phyloP scores from a whole-genome alignment of 2,113 vertebrate genomes.

The Scartelaos histophorus region DNA sequence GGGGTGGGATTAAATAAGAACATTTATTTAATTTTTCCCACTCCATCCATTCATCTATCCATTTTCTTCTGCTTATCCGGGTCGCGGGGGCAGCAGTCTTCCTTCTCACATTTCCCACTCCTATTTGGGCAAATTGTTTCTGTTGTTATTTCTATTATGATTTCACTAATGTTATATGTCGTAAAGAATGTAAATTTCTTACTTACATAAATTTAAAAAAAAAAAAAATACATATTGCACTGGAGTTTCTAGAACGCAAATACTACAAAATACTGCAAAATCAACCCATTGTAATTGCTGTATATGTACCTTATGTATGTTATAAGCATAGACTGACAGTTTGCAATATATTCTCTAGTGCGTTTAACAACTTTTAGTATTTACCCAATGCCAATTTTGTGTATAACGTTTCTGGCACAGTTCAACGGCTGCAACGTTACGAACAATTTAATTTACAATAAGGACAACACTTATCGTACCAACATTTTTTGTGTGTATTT shows the following conservation, averaged over 20 bases:
- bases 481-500: not conserved
- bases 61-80: too few relatives aligned
- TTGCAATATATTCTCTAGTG: not conserved
- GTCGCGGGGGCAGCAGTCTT: too few relatives aligned
- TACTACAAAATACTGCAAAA: not conserved
- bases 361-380: not conserved
- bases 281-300: not conserved
- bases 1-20: too few relatives aligned
- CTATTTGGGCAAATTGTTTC: too few relatives aligned
- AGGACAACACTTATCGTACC: not conserved
- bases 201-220: too few relatives aligned
- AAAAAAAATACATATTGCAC: not conserved
- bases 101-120: too few relatives aligned
- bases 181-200: too few relatives aligned
- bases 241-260: not conserved
- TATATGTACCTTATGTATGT: not conserved
- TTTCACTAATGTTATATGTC: too few relatives aligned
- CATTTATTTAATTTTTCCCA: too few relatives aligned
- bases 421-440: not conserved
- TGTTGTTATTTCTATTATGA: too few relatives aligned
- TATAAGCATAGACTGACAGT: not conserved
- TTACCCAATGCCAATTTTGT: not conserved
- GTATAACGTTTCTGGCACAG: not conserved
- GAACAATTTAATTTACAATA: not conserved
- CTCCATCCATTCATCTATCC: too few relatives aligned